Conservation (phyloP, 2,797 vertebrate species). For the Otolemur crassicaudatus region DNA sequence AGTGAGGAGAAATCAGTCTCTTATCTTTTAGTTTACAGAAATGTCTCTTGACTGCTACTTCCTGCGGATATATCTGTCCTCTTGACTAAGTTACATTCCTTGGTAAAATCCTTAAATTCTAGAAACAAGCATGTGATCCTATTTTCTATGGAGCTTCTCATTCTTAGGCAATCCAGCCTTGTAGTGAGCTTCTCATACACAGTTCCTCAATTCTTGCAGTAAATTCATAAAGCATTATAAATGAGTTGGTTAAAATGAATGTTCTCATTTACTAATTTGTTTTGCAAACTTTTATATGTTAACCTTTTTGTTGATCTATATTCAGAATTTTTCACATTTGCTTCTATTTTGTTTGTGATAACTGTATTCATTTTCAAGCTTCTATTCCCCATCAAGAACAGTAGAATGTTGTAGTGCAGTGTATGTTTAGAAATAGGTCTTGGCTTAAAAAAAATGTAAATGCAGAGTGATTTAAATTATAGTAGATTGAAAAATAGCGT, state of each 20-base stretch:
- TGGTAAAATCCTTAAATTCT: conserved; percentile 25
- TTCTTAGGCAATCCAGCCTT: conserved; percentile 41
- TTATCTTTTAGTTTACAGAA: neutral
- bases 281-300: conserved; percentile 39
- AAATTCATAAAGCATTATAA: conserved; percentile 50
- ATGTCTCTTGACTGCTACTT: neutral
- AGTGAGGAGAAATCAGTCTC: neutral
- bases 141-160: conserved; percentile 15
- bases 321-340: conserved; percentile 21
- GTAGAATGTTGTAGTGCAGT: neutral
- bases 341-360: neutral
- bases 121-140: neutral
- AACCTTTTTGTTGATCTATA: neutral
- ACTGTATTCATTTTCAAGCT: conserved; percentile 38
- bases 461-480: conserved; percentile 2
- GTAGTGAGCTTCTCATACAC: conserved; percentile 52
- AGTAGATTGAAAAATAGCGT: neutral
- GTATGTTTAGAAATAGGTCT: conserved; percentile 24
- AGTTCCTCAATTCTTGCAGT: conserved; percentile 14
- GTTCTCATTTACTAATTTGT: conserved; percentile 47
- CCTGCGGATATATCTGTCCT: neutral
- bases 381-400: neutral
- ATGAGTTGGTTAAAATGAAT: conserved; percentile 56
- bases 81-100: neutral
- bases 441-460: neutral